Evolutionary conservation across 2,113 vertebrate species (phyloP).

Genomic region (Tachycineta bicolor): DNA sequence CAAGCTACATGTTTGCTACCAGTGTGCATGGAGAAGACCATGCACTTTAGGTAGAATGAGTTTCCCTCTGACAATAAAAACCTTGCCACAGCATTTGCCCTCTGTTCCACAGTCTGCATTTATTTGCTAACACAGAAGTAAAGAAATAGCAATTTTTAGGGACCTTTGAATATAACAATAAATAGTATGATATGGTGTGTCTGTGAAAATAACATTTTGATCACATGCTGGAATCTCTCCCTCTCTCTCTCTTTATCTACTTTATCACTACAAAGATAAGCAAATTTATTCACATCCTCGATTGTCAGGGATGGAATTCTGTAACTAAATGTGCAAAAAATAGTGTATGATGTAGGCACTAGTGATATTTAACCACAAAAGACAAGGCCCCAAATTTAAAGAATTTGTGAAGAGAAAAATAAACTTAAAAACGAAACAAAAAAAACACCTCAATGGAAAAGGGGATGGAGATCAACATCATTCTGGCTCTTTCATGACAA

Average conservation of each 20-base stretch:
- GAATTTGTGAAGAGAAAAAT: not conserved
- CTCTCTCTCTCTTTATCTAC: not conserved
- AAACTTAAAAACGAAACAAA: too few species aligned
- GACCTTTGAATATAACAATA: not conserved
- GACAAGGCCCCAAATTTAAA: not conserved
- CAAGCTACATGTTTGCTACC: rapidly evolving
- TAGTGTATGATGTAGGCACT: not conserved
- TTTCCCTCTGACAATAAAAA: not conserved
- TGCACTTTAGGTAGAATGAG: not conserved
- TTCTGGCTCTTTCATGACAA: not conserved
- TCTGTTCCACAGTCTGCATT: not conserved
- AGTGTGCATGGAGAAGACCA: not conserved
- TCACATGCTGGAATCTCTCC: not conserved
- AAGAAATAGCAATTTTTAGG: not conserved
- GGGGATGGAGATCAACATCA: not conserved
- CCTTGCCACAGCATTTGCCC: not conserved
- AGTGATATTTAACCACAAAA: not conserved
- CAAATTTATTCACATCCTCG: not conserved
- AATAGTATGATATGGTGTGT: not conserved
- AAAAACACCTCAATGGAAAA: not conserved
- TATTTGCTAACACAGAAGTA: not conserved
- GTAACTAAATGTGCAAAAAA: not conserved
- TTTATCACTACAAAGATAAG: not conserved
- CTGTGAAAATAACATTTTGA: not conserved
- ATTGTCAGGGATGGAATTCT: not conserved